These are phyloP conservation scores for Oscheius sp. DNA, from an alignment of 1,140 invertebrate species.

Conservation along the genomic window DNA sequence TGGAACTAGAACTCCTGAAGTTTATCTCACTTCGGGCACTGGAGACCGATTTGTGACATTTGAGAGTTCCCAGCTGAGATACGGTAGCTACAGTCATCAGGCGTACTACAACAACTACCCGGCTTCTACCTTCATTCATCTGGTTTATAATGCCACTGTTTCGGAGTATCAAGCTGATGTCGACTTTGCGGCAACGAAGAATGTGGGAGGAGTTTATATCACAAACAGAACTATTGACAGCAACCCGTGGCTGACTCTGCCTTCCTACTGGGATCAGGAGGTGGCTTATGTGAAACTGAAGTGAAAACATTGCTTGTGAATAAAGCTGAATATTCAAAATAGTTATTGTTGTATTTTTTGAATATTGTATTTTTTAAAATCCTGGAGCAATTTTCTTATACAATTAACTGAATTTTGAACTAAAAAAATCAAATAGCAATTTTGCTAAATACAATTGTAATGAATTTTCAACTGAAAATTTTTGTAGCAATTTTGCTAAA, in stretches of 20 bases:
- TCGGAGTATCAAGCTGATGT: not conserved
- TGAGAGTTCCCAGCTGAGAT: not conserved
- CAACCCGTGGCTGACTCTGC: not conserved
- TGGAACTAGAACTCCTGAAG: not conserved
- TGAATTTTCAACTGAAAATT: too few species aligned
- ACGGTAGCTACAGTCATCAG: not conserved
- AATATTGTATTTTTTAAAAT: too few species aligned
- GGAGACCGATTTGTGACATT: not conserved
- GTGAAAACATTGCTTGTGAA: too few species aligned
- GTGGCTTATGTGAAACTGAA: too few species aligned
- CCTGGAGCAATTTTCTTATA: too few species aligned
- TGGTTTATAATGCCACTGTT: not conserved
- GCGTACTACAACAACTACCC: not conserved
- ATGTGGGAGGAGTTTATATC: not conserved
- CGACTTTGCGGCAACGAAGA: not conserved
- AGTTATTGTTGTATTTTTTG: too few species aligned
- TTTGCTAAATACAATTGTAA: too few species aligned
- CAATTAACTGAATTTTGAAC: too few species aligned
- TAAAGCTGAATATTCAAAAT: too few species aligned
- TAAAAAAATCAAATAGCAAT: too few species aligned
- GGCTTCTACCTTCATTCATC: not conserved
- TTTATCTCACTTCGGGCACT: not conserved
- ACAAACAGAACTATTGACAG: not conserved
- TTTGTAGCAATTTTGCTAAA: too few species aligned
- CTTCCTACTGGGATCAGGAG: not conserved